phyloP scores from a whole-genome alignment of 2,113 vertebrate species.

The Neoarius graeffei region DNA sequence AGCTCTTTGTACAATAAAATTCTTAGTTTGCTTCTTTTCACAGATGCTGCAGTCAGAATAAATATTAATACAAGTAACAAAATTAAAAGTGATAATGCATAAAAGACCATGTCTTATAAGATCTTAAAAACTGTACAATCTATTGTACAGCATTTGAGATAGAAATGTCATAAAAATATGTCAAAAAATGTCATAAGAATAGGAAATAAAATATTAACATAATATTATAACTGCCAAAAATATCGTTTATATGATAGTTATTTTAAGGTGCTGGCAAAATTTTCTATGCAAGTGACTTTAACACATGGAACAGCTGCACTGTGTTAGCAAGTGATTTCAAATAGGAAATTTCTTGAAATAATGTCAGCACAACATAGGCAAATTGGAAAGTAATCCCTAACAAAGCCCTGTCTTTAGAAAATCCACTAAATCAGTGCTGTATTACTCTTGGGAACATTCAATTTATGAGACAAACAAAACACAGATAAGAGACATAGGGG shows the following conservation, averaged over 20 bases:
- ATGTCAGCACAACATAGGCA: conserved; percentile 5
- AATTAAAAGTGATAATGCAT: neutral
- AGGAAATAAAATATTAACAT: neutral
- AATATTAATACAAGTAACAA: neutral
- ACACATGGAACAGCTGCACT: neutral
- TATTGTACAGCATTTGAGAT: neutral
- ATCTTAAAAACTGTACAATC: neutral
- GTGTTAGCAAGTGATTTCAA: neutral
- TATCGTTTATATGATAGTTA: neutral
- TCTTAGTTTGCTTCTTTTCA: neutral
- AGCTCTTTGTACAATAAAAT: neutral
- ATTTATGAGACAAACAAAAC: conserved; percentile 36
- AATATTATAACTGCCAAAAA: neutral
- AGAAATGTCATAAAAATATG: neutral
- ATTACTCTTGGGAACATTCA: conserved; percentile 15
- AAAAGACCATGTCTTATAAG: neutral
- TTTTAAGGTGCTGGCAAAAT: neutral
- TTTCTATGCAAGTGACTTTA: neutral
- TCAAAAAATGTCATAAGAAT: neutral
- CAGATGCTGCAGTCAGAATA: neutral
- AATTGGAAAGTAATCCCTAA: conserved; percentile 25
- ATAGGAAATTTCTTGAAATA: conserved; percentile 18
- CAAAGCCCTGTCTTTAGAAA: conserved; percentile 38
- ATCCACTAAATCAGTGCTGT: conserved; percentile 7
- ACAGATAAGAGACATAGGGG: conserved; percentile 27